phyloP scores from a whole-genome alignment of 2,113 vertebrate genomes.

The Xenopus tropicalis region DNA sequence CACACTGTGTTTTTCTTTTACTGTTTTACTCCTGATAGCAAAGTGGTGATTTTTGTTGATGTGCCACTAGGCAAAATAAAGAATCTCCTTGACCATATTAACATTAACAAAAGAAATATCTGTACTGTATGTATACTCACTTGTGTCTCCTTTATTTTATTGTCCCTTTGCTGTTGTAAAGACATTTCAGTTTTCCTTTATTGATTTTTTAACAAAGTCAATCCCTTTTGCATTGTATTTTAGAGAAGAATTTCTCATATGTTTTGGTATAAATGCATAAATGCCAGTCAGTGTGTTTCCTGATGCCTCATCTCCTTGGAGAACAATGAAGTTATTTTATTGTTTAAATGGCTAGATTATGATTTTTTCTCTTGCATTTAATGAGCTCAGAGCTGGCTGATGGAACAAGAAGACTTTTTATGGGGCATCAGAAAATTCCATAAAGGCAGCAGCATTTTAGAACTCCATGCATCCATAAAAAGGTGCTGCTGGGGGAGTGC shows the following conservation, averaged over 20 bases:
- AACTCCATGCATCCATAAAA: slow-evolving; percentile 24
- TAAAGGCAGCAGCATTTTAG: slow-evolving; percentile 22
- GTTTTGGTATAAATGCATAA: background rate
- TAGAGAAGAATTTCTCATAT: background rate
- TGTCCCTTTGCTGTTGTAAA: too few species aligned
- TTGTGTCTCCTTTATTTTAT: too few species aligned
- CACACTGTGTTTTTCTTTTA: too few species aligned
- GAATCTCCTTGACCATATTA: too few species aligned
- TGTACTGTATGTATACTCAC: too few species aligned
- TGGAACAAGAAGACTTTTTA: slow-evolving; percentile 41
- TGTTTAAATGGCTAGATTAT: slow-evolving; percentile 26
- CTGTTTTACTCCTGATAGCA: too few species aligned
- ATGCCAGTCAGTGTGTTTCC: background rate
- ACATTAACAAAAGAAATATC: too few species aligned
- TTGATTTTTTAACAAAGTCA: too few species aligned
- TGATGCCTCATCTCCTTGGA: slow-evolving; percentile 5
- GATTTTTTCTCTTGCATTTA: slow-evolving; percentile 20
- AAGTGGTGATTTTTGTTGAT: too few species aligned
- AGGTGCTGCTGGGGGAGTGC: slow-evolving; percentile 17
- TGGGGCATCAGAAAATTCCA: slow-evolving; percentile 28
- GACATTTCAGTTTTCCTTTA: too few species aligned
- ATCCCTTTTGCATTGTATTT: too few species aligned
- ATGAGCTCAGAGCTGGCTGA: slow-evolving; percentile 41
- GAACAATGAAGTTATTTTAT: slow-evolving; percentile 41
- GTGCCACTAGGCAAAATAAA: too few species aligned